A percentile compares a stretch with the other conserved stretches of the same genome.
phyloP scores from a whole-genome alignment of 2,888 invertebrate species.

The Polymixis flavicincta region DNA sequence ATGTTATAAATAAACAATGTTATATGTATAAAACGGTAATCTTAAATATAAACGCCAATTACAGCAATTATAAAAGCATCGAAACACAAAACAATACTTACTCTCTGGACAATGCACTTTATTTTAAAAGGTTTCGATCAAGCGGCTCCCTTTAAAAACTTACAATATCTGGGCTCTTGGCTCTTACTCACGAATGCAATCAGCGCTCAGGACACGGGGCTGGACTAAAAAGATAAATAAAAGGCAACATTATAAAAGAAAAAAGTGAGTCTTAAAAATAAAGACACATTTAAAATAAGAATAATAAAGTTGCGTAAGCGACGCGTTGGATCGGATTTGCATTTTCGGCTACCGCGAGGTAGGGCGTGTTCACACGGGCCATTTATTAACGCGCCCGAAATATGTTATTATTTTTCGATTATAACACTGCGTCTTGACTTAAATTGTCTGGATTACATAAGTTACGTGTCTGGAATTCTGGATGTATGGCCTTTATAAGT shows the following conservation, averaged over 20 bases:
- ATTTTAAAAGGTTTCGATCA: constrained; percentile 82
- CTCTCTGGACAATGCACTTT: constrained; percentile 54
- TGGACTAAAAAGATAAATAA: constrained; percentile 66
- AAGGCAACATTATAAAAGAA: constrained; percentile 58
- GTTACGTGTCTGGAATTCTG: constrained; percentile 19
- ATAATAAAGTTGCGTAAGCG: constrained; percentile 73
- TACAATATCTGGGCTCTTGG: constrained; percentile 80
- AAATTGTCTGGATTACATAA: constrained; percentile 34
- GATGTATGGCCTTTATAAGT: not conserved
- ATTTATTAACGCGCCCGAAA: constrained; percentile 49
- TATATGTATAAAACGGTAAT: not conserved
- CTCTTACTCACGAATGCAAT: constrained; percentile 85
- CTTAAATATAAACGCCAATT: constrained; percentile 19
- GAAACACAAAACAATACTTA: constrained; percentile 60
- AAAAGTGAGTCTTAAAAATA: constrained; percentile 60
- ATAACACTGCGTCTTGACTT: constrained; percentile 42
- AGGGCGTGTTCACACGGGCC: constrained; percentile 41
- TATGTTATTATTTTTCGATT: constrained; percentile 55
- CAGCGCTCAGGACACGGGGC: constrained; percentile 77
- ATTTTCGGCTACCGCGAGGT: constrained; percentile 77
- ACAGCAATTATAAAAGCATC: constrained; percentile 26
- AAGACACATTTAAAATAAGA: constrained; percentile 67
- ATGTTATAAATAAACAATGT: not conserved
- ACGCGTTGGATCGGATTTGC: constrained; percentile 74
- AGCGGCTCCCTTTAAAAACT: constrained; percentile 80